These are phyloP conservation scores for Linnaemya vulpina DNA, from an alignment of 2,888 invertebrate genomes.

Conservation along the genomic window DNA sequence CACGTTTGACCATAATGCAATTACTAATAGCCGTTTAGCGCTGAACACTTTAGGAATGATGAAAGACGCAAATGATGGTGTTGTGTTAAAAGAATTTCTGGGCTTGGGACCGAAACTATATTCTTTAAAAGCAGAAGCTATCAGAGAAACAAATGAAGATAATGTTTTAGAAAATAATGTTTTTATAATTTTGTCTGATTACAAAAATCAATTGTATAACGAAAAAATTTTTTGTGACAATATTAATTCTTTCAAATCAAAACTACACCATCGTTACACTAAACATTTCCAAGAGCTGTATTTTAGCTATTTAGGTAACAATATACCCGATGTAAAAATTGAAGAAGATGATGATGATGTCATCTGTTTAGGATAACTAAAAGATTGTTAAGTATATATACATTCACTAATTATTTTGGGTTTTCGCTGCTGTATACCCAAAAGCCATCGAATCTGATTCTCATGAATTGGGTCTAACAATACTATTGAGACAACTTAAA, in stretches of 20 bases:
- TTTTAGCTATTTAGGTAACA: too few relatives aligned
- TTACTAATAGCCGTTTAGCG: too few relatives aligned
- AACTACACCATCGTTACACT: background rate
- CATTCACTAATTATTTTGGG: too few relatives aligned
- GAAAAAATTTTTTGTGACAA: background rate
- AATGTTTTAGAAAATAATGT: background rate
- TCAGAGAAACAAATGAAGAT: background rate
- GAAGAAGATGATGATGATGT: too few relatives aligned
- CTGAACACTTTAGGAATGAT: slow-evolving; percentile 54
- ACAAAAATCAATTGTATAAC: background rate
- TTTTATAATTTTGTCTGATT: background rate
- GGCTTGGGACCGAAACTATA: slow-evolving; percentile 32
- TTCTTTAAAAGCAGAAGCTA: background rate
- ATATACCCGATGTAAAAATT: too few relatives aligned
- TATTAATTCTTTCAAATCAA: background rate
- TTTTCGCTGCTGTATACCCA: too few relatives aligned
- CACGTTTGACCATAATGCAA: slow-evolving; percentile 73
- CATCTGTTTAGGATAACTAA: too few relatives aligned
- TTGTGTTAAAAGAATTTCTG: slow-evolving; percentile 61
- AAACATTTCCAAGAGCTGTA: too few relatives aligned
- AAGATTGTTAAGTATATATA: too few relatives aligned
- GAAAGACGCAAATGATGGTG: slow-evolving; percentile 67
- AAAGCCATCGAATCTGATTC: too few relatives aligned
- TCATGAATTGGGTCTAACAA: too few relatives aligned
- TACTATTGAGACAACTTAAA: too few relatives aligned